Conservation (phyloP, 1,140 invertebrate species). For the Diabrotica undecimpunctata region DNA sequence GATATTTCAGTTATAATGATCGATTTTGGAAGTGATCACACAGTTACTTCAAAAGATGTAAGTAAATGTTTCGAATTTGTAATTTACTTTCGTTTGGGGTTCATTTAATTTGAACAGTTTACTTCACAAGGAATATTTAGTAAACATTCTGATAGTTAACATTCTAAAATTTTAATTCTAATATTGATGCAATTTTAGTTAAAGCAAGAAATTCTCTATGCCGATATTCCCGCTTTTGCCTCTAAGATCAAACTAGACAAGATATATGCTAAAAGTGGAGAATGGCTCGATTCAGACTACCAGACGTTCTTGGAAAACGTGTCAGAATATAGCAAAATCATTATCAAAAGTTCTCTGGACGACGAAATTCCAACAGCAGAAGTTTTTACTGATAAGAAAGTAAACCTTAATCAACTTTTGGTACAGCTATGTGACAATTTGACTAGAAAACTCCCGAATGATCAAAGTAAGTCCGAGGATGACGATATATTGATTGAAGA, state of each 20-base stretch:
- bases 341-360: constrained; percentile 24
- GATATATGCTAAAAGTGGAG: constrained; percentile 21
- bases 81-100: neutral
- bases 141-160: too few relatives aligned
- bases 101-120: too few relatives aligned
- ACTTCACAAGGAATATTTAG: too few relatives aligned
- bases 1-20: constrained; percentile 28
- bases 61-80: neutral
- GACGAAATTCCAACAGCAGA: constrained; percentile 27
- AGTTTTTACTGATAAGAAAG: constrained; percentile 19
- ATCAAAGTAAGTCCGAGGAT: too few relatives aligned
- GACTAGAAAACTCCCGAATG: neutral
- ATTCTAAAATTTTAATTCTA: neutral
- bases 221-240: constrained; percentile 23
- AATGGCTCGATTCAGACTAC: constrained; percentile 28
- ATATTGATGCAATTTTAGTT: constrained; percentile 1
- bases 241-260: constrained; percentile 28
- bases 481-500: neutral
- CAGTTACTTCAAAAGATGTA: constrained; percentile 6
- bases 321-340: constrained; percentile 22
- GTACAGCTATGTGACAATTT: constrained; percentile 27
- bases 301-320: constrained; percentile 21
- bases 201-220: constrained; percentile 25
- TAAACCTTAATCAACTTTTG: constrained; percentile 24
- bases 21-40: constrained; percentile 32